These are phyloP conservation scores for Spodoptera exigua DNA, from an alignment of 2,888 invertebrate genomes.

Conservation along the genomic window DNA sequence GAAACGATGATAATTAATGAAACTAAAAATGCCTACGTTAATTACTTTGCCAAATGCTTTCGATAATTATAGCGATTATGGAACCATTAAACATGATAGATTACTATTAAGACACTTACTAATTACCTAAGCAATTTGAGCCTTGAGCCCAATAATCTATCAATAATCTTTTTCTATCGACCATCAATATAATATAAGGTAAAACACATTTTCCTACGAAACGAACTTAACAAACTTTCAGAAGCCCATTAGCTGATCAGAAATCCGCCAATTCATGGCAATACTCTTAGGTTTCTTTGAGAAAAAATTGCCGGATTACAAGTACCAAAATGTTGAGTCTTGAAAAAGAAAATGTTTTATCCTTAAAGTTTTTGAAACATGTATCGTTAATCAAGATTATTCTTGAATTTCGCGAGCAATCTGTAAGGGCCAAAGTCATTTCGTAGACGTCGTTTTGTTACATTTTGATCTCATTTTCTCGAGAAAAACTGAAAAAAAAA, in stretches of 20 bases:
- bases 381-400: too few relatives aligned
- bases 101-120: slow-evolving; percentile 19
- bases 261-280: slow-evolving; percentile 47
- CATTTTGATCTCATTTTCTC: too few relatives aligned
- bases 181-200: slow-evolving; percentile 27
- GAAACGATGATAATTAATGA: too few relatives aligned
- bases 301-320: background rate
- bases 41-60: background rate
- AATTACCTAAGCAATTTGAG: slow-evolving; percentile 21
- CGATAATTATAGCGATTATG: background rate
- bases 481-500: too few relatives aligned
- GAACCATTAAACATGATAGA: slow-evolving; percentile 12
- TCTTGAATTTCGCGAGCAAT: too few relatives aligned
- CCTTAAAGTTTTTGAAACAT: too few relatives aligned
- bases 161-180: slow-evolving; percentile 23
- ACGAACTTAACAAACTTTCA: slow-evolving; percentile 33
- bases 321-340: background rate
- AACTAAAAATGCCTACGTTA: too few relatives aligned
- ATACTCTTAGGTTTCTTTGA: slow-evolving; percentile 11
- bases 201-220: slow-evolving; percentile 17
- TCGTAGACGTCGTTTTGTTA: too few relatives aligned
- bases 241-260: slow-evolving; percentile 52
- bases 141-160: slow-evolving; percentile 20
- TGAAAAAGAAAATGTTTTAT: background rate
- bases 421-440: too few relatives aligned